A percentile compares a stretch with the other conserved stretches of the same genome.
phyloP scores from a whole-genome alignment of 2,797 vertebrate species.

The Lophotriccus pileatus region DNA sequence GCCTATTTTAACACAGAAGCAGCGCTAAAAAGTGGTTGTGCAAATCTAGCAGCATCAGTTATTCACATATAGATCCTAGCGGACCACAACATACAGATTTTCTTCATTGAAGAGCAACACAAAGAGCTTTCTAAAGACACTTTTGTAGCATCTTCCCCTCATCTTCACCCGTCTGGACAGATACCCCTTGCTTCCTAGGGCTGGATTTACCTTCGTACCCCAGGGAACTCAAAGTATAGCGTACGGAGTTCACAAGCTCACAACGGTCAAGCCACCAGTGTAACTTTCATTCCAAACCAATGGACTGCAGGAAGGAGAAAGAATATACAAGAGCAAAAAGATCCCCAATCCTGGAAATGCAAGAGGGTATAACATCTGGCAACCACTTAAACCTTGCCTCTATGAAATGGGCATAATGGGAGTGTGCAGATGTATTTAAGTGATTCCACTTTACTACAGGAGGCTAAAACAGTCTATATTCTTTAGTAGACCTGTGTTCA shows the following conservation, averaged over 20 bases:
- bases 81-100: neutral
- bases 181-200: neutral
- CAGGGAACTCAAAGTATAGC: neutral
- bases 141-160: neutral
- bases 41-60: neutral
- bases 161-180: neutral
- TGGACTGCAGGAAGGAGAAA: neutral
- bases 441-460: neutral
- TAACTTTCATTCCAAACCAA: neutral
- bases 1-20: conserved; percentile 43
- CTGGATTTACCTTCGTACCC: neutral
- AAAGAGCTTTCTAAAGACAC: neutral
- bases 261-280: neutral
- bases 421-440: neutral
- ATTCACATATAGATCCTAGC: neutral
- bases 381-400: neutral
- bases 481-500: neutral
- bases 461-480: neutral
- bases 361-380: neutral
- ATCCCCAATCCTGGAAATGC: neutral
- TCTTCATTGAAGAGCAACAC: neutral
- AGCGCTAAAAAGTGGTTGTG: neutral
- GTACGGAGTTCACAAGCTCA: neutral
- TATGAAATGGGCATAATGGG: neutral
- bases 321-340: neutral